Evolutionary conservation across 2,113 vertebrate species (phyloP), one percentile per base, ranked within the genome.

Genomic region (Sakesphorus luctuosus): DNA sequence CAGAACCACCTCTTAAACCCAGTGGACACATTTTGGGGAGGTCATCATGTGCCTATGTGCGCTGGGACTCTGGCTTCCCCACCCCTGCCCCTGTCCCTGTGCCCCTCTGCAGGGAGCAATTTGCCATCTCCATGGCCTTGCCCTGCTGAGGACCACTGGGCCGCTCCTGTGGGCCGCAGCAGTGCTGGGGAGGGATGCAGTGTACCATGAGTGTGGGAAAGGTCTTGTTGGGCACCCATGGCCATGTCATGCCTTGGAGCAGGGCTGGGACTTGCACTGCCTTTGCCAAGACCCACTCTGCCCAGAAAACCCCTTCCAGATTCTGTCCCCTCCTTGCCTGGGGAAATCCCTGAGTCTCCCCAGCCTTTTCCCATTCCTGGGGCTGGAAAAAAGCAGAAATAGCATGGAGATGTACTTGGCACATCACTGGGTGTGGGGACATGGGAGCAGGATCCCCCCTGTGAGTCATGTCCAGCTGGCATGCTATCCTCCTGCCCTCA

Each of bases 181-280:
- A 4, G 33, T 13, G 21, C 82, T 69, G 62, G 49, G 53, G 36
- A 49, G 44, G 24, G 75, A 73, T 5, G 4, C 0, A 2, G 25
- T 0, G 0, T 40, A 18, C 55, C 0, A 0, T 50, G 58, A 88
- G 31, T 18, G 4, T 0, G 3, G 82, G 25, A 43, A 69, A 67
- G 72, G 46, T 71, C 40, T 58, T 24, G 33, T 29, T 47, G 82
- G 89, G 52, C 68, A 86, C 55, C 1, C 0, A 28, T 66, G 59
- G 36, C 59, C 79, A 55, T 1, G 3, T 63, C 76, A 86, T 0
- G 0, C 43, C 65, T 80, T 49, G 15, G 71, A 86, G 36, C 7
- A 3, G 67, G 72, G 38, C 79, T 89, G 89, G 46, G 35, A 86
- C 15, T 73, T 56, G 78, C 19, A 18, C 53, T 6, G 6, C 53